These are phyloP conservation scores for Asobara japonica DNA, from an alignment of 1,140 invertebrate genomes.

Conservation along the genomic window DNA sequence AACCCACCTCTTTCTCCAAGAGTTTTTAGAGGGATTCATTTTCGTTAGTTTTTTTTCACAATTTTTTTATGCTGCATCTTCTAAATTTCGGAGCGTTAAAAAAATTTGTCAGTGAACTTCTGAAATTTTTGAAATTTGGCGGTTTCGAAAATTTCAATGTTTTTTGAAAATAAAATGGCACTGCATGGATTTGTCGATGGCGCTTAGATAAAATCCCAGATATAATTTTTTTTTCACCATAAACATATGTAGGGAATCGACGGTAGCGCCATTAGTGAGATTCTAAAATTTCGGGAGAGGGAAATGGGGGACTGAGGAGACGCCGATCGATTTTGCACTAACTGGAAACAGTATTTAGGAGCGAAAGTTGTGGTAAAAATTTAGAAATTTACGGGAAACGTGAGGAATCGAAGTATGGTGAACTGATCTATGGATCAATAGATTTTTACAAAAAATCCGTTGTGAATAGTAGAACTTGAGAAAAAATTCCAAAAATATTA, in stretches of 20 bases:
- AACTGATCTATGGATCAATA: no score
- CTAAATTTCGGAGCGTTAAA: no score
- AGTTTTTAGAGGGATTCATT: neutral
- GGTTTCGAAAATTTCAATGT: no score
- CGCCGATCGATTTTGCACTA: slow-evolving; percentile 51
- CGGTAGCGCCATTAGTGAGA: slow-evolving; percentile 43
- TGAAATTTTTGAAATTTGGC: neutral
- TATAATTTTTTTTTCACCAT: neutral
- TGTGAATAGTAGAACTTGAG: no score
- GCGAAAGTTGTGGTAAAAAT: neutral
- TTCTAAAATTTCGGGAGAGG: slow-evolving; percentile 34
- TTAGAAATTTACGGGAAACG: neutral
- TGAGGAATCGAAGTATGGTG: no score
- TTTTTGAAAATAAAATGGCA: no score
- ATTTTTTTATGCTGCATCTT: no score
- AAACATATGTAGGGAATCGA: slow-evolving; percentile 2
- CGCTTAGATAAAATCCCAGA: neutral
- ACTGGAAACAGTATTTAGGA: slow-evolving; percentile 17
- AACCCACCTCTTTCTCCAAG: no score
- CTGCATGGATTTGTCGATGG: neutral
- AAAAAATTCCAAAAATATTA: no score
- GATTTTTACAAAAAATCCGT: no score
- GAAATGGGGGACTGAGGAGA: slow-evolving; percentile 31
- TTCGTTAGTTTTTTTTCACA: neutral
- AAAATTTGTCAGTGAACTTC: neutral